These are phyloP conservation scores for Menidia beryllina DNA, from an alignment of 2,113 vertebrate genomes.

Conservation along the genomic window DNA sequence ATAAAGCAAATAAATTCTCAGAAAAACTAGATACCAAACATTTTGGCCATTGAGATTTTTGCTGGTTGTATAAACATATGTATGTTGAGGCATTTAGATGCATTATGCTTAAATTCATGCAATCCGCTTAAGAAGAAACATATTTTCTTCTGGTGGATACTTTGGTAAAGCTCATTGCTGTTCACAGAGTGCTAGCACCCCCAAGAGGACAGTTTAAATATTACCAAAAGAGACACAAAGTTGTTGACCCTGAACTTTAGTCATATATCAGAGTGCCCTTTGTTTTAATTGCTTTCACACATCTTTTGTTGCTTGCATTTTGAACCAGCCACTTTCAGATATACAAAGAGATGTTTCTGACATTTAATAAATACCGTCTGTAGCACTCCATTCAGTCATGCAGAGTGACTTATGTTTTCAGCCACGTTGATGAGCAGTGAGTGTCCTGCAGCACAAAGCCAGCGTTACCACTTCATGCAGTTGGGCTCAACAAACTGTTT, in stretches of 20 bases:
- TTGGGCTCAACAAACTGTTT: background rate
- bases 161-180: background rate
- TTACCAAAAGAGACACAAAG: conserved; percentile 9
- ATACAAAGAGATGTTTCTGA: background rate
- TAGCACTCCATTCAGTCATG: too few species aligned
- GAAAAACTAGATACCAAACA: background rate
- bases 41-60: background rate
- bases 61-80: background rate
- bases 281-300: background rate
- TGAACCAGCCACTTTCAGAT: background rate
- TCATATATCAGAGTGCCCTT: background rate
- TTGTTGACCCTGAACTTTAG: background rate
- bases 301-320: background rate
- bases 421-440: background rate
- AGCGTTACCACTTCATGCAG: background rate
- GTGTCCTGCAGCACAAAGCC: background rate
- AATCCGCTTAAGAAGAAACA: background rate
- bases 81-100: background rate
- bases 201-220: conserved; percentile 46
- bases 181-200: conserved; percentile 50
- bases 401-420: background rate
- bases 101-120: background rate
- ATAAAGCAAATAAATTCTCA: conserved; percentile 1
- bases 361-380: background rate
- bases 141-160: background rate